Percentiles rank a stretch among this genome's conserved stretches.
Conservation (phyloP, 2,888 invertebrate genomes). For the Eudemis profundana region DNA sequence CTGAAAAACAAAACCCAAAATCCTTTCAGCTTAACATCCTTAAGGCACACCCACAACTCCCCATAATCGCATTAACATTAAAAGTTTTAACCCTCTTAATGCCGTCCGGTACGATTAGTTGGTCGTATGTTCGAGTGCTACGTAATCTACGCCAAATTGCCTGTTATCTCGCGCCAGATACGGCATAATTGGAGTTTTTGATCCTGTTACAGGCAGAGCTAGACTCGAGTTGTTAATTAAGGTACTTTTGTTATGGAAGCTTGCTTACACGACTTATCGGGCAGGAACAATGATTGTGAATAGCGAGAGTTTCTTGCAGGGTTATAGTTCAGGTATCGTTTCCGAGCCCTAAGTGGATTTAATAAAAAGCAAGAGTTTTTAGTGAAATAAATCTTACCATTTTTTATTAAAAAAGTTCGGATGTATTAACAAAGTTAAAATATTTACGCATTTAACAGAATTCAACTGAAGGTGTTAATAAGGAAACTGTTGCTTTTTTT, state of each 20-base stretch:
- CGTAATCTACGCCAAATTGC: slow-evolving; percentile 58
- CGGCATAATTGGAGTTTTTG: slow-evolving; percentile 63
- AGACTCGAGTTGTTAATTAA: slow-evolving; percentile 60
- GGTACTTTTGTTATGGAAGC: slow-evolving; percentile 38
- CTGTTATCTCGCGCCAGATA: slow-evolving; percentile 58
- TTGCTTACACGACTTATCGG: slow-evolving; percentile 21
- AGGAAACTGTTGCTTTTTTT: too few relatives aligned
- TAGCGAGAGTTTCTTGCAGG: too few relatives aligned
- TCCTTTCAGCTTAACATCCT: too few relatives aligned
- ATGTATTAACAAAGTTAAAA: too few relatives aligned
- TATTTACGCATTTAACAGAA: too few relatives aligned
- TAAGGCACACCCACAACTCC: slow-evolving; percentile 11
- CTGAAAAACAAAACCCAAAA: too few relatives aligned
- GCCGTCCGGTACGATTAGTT: slow-evolving; percentile 39
- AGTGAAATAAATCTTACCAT: too few relatives aligned
- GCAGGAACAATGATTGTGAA: slow-evolving; percentile 29
- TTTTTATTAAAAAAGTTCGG: too few relatives aligned
- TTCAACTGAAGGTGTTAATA: too few relatives aligned
- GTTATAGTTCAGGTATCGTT: too few relatives aligned
- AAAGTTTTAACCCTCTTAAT: slow-evolving; percentile 38
- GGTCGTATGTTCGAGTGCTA: slow-evolving; percentile 48
- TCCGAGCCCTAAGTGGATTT: too few relatives aligned
- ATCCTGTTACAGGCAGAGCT: slow-evolving; percentile 55
- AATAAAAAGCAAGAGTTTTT: too few relatives aligned
- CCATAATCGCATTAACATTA: slow-evolving; percentile 31